Base-by-base conservation (phyloP, 2,888 invertebrate genomes). In the Mythimna albipuncta region DNA sequence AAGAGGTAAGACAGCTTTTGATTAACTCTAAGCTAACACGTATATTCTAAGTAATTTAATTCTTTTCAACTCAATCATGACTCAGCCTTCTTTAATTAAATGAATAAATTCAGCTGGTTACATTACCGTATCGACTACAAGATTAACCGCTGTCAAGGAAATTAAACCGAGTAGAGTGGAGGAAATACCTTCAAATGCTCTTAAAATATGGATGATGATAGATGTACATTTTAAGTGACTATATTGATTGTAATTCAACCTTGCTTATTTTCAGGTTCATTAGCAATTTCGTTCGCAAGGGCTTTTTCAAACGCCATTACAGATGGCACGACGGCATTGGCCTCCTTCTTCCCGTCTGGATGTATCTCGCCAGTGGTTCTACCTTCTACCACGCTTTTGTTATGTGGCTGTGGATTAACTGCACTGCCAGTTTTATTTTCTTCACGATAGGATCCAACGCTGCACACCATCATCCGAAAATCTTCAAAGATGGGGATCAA, bases 401-500 rank as follows among this genome's bases (percentile, higher is more conserved):
- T 19, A 93, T 93, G 86, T 98, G 97, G 97, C 75, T 97, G 0
- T 91, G 97, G 83, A 96, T 97, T 19, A 87, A 97, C 21, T 86
- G 96, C 32, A 89, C 96, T 0, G 95, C 93, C 0, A 97, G 98
- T 84, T 96, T 97, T 50, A 87, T 96, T 2, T 98, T 98, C 89
- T 96, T 94, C 6, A 85, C 95, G 0, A 97, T 98, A 77, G 98
- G 98, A 3, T 86, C 98, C 2, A 98, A 97, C 89, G 98, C 98
- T 6, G 98, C 97, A 0, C 98, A 98, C 93, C 98, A 98, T 90
- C 98, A 98, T 91, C 98, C 85, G 5, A 55, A 81, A 9, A 83
- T 85, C 5, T 98, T 98, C 87, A 98, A 98, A 89, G 98, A 98
- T 88, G 98, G 98, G 1, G 98, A 98, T 91, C 92, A 97, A 83